Evolutionary conservation across 92 coral and sea anemone genomes (phyloP).

Genomic region (Diadumene lineata): DNA sequence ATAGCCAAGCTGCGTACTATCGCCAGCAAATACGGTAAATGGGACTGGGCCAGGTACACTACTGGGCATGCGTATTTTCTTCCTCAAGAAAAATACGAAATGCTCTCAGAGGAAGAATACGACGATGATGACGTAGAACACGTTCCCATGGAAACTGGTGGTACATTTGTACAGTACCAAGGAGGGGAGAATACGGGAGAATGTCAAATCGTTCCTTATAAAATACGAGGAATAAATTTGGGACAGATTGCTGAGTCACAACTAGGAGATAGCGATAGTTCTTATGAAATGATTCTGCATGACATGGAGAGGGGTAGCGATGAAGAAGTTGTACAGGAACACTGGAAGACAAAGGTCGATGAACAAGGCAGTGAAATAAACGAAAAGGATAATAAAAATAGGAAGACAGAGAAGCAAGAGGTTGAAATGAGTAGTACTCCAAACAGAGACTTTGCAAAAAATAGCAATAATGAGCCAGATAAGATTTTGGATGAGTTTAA

Average conservation of each 20-base stretch:
- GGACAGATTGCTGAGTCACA: not conserved
- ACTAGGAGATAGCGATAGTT: not conserved
- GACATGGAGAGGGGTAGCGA: not conserved
- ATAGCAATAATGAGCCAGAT: no score
- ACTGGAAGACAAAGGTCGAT: not conserved
- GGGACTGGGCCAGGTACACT: slow-evolving; percentile 64
- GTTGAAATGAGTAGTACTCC: no score
- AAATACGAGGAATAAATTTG: not conserved
- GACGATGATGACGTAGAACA: slow-evolving; percentile 4
- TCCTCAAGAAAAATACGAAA: slow-evolving; percentile 28
- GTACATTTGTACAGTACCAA: slow-evolving; percentile 28
- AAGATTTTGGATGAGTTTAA: no score
- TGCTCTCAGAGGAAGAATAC: slow-evolving; percentile 10
- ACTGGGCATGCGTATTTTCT: slow-evolving; percentile 41
- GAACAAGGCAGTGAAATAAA: slow-evolving; percentile 1
- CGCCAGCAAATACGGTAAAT: slow-evolving; percentile 48
- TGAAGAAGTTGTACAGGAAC: slow-evolving; percentile 1
- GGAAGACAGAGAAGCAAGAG: slow-evolving; percentile 19
- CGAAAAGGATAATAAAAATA: not conserved
- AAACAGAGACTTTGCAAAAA: no score
- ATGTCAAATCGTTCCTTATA: not conserved
- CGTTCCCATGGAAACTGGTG: slow-evolving; percentile 17
- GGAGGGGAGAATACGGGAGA: slow-evolving; percentile 1
- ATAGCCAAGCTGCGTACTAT: slow-evolving; percentile 38
- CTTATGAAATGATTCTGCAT: not conserved